Conservation (phyloP, 2,113 vertebrate genomes). For the Eurystomus gularis region DNA sequence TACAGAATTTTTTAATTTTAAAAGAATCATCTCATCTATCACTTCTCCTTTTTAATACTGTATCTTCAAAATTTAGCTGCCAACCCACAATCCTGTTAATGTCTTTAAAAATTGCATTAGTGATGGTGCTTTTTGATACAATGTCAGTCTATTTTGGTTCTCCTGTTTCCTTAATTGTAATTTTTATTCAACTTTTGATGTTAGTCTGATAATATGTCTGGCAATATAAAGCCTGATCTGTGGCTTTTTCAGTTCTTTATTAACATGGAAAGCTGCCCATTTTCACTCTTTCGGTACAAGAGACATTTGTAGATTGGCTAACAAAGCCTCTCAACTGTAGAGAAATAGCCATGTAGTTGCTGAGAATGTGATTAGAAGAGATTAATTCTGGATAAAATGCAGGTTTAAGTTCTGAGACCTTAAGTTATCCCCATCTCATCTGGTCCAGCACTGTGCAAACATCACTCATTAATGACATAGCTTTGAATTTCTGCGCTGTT, state of each 20-base stretch:
- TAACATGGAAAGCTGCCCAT: not conserved
- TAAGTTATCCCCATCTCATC: not conserved
- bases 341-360: not conserved
- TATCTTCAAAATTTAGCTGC: not conserved
- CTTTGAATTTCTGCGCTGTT: not conserved
- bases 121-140: not conserved
- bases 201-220: not conserved
- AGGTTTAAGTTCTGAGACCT: not conserved
- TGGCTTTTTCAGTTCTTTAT: not conserved
- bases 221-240: not conserved
- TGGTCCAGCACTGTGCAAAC: not conserved
- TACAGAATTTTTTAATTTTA: not conserved
- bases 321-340: not conserved
- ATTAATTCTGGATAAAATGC: constrained; percentile 45
- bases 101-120: not conserved
- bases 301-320: not conserved
- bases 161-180: not conserved
- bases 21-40: not conserved
- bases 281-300: not conserved
- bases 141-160: not conserved
- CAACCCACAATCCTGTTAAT: not conserved
- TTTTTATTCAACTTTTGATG: not conserved
- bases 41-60: not conserved
- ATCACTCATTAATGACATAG: not conserved
- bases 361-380: constrained; percentile 39